Percentiles rank a stretch among this genome's conserved stretches.
These are phyloP conservation scores for Lasiurus borealis DNA, from an alignment of 2,113 vertebrate species.

Conservation along the genomic window DNA sequence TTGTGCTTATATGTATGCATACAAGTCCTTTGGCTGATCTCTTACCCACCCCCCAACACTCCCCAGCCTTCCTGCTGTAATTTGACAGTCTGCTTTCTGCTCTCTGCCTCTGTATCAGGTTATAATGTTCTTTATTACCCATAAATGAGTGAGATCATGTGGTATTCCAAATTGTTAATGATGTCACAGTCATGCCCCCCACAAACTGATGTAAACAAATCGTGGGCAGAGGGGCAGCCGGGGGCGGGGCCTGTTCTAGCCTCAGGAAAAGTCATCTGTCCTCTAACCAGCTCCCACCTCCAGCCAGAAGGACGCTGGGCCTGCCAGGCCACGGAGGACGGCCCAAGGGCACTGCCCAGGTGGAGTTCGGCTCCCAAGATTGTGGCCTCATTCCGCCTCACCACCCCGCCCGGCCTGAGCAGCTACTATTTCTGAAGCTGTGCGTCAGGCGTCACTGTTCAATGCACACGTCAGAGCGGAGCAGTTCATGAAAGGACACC, in stretches of 20 bases:
- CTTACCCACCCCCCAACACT: too few species aligned
- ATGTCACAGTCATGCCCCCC: not conserved
- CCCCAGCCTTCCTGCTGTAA: too few species aligned
- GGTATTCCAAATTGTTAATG: not conserved
- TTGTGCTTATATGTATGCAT: too few species aligned
- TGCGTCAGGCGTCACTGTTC: slow-evolving; percentile 24
- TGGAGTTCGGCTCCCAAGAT: fast-evolving
- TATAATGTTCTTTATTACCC: too few species aligned
- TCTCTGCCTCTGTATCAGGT: too few species aligned
- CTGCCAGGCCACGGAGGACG: not conserved
- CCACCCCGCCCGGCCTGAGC: not conserved
- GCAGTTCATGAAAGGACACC: slow-evolving; percentile 48
- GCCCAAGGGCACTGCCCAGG: not conserved
- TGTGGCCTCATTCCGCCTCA: not conserved
- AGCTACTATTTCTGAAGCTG: slow-evolving; percentile 58
- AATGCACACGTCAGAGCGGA: slow-evolving; percentile 41
- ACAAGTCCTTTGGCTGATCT: too few species aligned
- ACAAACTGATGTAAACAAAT: not conserved
- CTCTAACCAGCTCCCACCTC: not conserved
- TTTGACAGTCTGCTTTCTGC: too few species aligned
- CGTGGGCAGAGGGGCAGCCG: not conserved
- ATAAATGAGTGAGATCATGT: too few species aligned
- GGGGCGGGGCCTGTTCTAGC: not conserved
- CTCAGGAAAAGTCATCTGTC: not conserved
- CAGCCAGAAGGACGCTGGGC: not conserved